Base-by-base conservation (phyloP, 2,113 vertebrate genomes). In the Neolamprologus falcicula region DNA sequence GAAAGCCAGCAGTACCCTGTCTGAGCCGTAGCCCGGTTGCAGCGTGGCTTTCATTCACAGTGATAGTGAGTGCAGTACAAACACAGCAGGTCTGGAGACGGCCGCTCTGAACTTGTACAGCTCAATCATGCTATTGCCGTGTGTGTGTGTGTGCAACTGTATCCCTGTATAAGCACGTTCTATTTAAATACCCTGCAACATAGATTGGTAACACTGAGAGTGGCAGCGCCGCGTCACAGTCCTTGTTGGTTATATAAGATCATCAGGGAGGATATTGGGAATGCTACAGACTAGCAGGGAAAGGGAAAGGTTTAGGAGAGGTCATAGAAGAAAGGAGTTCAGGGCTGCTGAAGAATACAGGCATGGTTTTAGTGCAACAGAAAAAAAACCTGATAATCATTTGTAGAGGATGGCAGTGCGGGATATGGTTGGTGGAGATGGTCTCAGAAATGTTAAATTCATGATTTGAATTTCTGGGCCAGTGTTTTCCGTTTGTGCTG, bases 301-400 rank as follows among this genome's bases (percentile, higher is more conserved):
- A n/a, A 12, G 80, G 45, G 80, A 79, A 55, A 76, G 4, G 31
- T 59, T 35, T 11, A 31, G 45, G 47, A 57, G 5, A 12, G 11
- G 28, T 50, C 55, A 3, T 13, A 53, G 53, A 84, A 37, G 45
- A 66, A 13, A 45, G 21, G 33, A 76, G 68, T 12, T 26, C 3
- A 24, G 92, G 78, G 31, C n/a, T 47, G 80, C 45, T 53, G 7
- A 86, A 86, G 66, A 79, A 90, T 92, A 94, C 94, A 94, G 92
- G 91, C 86, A 86, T 92, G 90, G 92, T 93, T 94, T 91, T 94
- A 95, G 94, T 95, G 93, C 94, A 95, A 95, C 89, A 91, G 87
- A 93, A 90, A 88, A 87, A 92, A 93, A 94, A 87, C 92, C 91
- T 93, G 93, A 94, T 92, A 35, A 86, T 90, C 86, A 81, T 35